Evolutionary conservation across 2,797 vertebrate species (phyloP).

Genomic region (Sebastes iracundus): DNA sequence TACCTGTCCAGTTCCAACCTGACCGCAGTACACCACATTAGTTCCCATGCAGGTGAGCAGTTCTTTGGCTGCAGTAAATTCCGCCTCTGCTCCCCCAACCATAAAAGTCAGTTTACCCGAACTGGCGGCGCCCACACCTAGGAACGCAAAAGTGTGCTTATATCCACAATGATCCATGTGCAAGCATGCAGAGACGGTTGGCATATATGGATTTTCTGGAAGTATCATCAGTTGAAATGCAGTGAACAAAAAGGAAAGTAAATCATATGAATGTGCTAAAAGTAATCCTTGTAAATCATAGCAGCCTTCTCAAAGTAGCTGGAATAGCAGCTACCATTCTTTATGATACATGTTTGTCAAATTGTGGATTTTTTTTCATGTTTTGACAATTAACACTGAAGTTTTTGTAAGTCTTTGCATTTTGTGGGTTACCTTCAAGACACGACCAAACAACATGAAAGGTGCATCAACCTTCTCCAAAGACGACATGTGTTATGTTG

Average conservation of each 20-base stretch:
- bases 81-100: constrained; percentile 95
- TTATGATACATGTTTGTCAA: not conserved
- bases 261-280: not conserved
- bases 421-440: too few species aligned
- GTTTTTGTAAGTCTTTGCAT: not conserved
- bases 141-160: constrained; percentile 23
- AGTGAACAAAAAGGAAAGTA: not conserved
- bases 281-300: not conserved
- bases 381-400: not conserved
- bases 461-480: not conserved
- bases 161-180: constrained; percentile 7
- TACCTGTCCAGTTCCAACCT: constrained; percentile 97
- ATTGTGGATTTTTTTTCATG: not conserved
- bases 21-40: constrained; percentile 95
- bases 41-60: constrained; percentile 96
- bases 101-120: constrained; percentile 98
- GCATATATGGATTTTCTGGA: not conserved
- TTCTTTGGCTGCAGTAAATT: constrained; percentile 94
- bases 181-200: not conserved
- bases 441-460: not conserved
- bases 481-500: not conserved
- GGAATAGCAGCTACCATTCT: not conserved
- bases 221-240: not conserved
- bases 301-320: not conserved
- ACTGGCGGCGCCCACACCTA: constrained; percentile 96